phyloP scores from a whole-genome alignment of 2,797 vertebrate genomes.

The Gallirallus australis region DNA sequence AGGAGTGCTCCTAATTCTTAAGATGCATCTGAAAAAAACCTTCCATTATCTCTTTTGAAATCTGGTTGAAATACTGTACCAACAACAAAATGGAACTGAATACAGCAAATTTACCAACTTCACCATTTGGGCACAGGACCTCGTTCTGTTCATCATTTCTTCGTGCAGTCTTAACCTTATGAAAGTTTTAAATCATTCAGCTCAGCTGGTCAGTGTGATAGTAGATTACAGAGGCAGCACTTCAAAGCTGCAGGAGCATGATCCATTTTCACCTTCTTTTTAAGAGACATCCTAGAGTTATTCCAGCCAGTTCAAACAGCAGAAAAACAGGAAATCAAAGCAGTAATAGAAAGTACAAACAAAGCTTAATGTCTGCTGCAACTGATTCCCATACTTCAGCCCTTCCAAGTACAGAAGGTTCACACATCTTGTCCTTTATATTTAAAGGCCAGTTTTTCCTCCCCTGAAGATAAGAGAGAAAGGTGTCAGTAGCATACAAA shows the following conservation, averaged over 20 bases:
- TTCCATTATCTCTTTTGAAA: background rate
- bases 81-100: background rate
- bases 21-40: background rate
- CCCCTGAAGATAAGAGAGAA: background rate
- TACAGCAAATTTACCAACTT: background rate
- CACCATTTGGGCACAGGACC: background rate
- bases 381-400: background rate
- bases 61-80: background rate
- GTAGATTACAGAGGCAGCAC: constrained; percentile 16
- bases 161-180: background rate
- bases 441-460: background rate
- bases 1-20: background rate
- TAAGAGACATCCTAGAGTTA: background rate
- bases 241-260: background rate
- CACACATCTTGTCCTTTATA: background rate
- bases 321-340: constrained; percentile 26
- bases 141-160: background rate
- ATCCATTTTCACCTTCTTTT: constrained; percentile 4
- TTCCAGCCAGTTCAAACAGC: background rate
- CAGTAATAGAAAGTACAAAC: background rate
- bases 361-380: background rate
- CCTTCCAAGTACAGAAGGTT: background rate
- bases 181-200: constrained; percentile 19
- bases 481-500: background rate
- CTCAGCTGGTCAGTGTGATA: background rate